These are phyloP conservation scores for Ophion ventricosus DNA, from an alignment of 2,888 invertebrate genomes.

Conservation along the genomic window DNA sequence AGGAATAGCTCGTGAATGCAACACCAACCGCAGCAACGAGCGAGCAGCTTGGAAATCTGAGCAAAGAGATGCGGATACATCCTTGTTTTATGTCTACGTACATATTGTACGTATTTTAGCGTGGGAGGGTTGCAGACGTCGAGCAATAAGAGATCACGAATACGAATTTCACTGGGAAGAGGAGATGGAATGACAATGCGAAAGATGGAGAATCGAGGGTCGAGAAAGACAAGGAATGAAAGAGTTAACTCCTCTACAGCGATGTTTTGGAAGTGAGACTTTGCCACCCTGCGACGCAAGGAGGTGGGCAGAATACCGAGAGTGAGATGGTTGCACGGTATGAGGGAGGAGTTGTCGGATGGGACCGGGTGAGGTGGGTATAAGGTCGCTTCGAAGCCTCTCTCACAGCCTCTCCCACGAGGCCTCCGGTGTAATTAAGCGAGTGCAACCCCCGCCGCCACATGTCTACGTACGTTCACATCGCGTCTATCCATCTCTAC, in stretches of 20 bases:
- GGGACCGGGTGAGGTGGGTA: constrained; percentile 71
- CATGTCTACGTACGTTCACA: constrained; percentile 82
- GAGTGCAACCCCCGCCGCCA: constrained; percentile 81
- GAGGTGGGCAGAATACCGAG: constrained; percentile 59
- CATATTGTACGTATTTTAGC: background rate
- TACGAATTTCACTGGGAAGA: constrained; percentile 43
- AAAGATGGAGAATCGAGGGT: constrained; percentile 53
- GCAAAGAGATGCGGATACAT: constrained; percentile 76
- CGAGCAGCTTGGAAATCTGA: constrained; percentile 78
- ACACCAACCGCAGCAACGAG: constrained; percentile 69
- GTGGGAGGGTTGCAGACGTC: constrained; percentile 62
- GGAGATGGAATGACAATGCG: constrained; percentile 41
- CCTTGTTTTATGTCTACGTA: constrained; percentile 33
- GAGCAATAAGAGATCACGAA: constrained; percentile 30
- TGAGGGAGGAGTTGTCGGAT: constrained; percentile 60
- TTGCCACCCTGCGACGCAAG: constrained; percentile 41
- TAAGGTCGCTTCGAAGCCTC: constrained; percentile 80
- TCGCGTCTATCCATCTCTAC: constrained; percentile 81
- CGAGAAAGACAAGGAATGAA: constrained; percentile 31
- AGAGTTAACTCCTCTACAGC: constrained; percentile 39
- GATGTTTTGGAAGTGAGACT: constrained; percentile 41
- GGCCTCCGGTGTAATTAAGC: constrained; percentile 83
- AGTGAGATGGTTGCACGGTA: constrained; percentile 62
- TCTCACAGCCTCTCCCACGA: constrained; percentile 80
- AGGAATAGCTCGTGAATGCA: constrained; percentile 68